phyloP scores from a whole-genome alignment of 2,113 vertebrate genomes.

The Silurus glanis region DNA sequence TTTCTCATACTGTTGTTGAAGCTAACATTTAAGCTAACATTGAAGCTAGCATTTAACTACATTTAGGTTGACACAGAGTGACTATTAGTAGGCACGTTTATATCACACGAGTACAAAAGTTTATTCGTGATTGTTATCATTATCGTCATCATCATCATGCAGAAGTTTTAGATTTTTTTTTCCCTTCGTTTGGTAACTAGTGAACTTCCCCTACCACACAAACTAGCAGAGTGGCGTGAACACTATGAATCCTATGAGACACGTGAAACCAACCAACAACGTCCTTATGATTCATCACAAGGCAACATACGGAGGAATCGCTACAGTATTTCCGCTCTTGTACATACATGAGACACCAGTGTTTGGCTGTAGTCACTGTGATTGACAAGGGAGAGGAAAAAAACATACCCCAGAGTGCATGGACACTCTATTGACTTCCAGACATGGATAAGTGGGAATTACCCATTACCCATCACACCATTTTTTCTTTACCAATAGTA shows the following conservation, averaged over 20 bases:
- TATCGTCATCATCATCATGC: neutral
- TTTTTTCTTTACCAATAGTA: too few species aligned
- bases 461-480: too few species aligned
- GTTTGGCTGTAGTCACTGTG: neutral
- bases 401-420: neutral
- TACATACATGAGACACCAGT: neutral
- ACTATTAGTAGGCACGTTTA: neutral
- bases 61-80: neutral
- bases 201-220: neutral
- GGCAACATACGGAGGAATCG: neutral
- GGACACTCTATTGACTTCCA: neutral
- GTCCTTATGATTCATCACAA: neutral
- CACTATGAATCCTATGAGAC: neutral
- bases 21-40: too few species aligned
- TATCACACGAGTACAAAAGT: neutral
- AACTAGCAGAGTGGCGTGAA: neutral
- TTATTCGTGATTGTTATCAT: neutral
- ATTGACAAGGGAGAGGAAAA: neutral
- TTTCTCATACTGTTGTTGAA: neutral
- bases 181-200: neutral
- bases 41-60: too few species aligned
- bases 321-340: neutral
- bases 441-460: too few species aligned
- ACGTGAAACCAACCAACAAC: neutral
- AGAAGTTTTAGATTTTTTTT: neutral